These are phyloP conservation scores for Scomberomorus guttatus DNA, from an alignment of 2,797 vertebrate genomes.

Conservation along the genomic window DNA sequence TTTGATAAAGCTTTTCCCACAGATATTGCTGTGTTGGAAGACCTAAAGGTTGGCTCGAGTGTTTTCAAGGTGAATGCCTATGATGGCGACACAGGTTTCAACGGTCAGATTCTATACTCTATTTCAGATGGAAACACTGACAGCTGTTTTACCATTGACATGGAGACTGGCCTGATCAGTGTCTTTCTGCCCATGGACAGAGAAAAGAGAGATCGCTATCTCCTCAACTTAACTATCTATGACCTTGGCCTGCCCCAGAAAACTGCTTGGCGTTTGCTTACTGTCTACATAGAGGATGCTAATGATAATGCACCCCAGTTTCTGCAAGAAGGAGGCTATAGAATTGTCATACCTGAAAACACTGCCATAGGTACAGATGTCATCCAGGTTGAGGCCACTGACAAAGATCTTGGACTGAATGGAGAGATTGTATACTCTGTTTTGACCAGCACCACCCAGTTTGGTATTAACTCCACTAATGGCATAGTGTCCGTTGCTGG, in stretches of 20 bases:
- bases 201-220: slow-evolving; percentile 92
- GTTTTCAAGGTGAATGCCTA: slow-evolving; percentile 92
- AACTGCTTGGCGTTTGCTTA: slow-evolving; percentile 92
- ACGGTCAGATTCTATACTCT: slow-evolving; percentile 93
- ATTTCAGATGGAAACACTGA: slow-evolving; percentile 95
- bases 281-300: slow-evolving; percentile 92
- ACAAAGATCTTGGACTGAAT: slow-evolving; percentile 93
- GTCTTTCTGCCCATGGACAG: slow-evolving; percentile 95
- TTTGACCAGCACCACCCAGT: slow-evolving; percentile 92
- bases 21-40: slow-evolving; percentile 91
- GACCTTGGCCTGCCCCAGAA: slow-evolving; percentile 95
- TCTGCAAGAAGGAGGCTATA: slow-evolving; percentile 90
- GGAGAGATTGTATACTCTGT: slow-evolving; percentile 92
- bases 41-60: slow-evolving; percentile 88
- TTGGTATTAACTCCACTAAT: slow-evolving; percentile 93
- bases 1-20: slow-evolving; percentile 95
- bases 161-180: slow-evolving; percentile 91
- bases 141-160: slow-evolving; percentile 93
- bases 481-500: slow-evolving; percentile 94
- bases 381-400: slow-evolving; percentile 95
- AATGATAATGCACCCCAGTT: slow-evolving; percentile 96
- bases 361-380: slow-evolving; percentile 93
- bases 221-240: slow-evolving; percentile 95
- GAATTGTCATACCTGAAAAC: slow-evolving; percentile 93
- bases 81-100: slow-evolving; percentile 96